These are phyloP conservation scores for Danio tinwini DNA, from an alignment of 2,797 vertebrate species.

Conservation along the genomic window DNA sequence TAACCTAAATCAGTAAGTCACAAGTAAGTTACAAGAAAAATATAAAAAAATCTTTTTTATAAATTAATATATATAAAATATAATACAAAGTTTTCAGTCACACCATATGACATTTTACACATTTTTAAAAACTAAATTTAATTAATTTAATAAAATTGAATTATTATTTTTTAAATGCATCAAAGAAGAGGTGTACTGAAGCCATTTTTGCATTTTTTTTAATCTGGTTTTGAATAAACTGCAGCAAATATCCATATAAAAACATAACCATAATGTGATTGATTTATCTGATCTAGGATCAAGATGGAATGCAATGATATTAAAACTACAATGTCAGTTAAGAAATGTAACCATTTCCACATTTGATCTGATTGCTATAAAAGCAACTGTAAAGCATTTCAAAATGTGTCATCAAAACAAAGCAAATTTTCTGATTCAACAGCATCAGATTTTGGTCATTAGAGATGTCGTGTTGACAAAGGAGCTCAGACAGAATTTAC, in stretches of 20 bases:
- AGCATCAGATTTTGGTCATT: slow-evolving; percentile 31
- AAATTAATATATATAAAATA: neutral
- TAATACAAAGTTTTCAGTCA: too few relatives aligned
- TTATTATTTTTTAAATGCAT: neutral
- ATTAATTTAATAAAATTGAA: neutral
- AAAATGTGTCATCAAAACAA: slow-evolving; percentile 3
- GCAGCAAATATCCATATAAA: neutral
- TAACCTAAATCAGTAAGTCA: too few relatives aligned
- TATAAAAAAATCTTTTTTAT: neutral
- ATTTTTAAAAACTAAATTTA: too few relatives aligned
- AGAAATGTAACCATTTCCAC: neutral
- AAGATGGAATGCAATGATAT: neutral
- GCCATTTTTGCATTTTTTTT: neutral
- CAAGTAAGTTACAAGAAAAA: too few relatives aligned
- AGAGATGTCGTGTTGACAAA: slow-evolving; percentile 26
- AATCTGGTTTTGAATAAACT: neutral
- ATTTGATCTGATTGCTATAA: slow-evolving; percentile 1
- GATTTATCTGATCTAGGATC: neutral
- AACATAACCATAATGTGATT: neutral
- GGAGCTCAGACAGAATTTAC: slow-evolving; percentile 57
- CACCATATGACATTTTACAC: too few relatives aligned
- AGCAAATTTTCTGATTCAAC: slow-evolving; percentile 27
- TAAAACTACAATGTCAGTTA: neutral
- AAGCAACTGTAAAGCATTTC: neutral
- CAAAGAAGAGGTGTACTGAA: neutral